Conservation (phyloP, 2,888 invertebrate species). For the Tuberolachnus salignus region DNA sequence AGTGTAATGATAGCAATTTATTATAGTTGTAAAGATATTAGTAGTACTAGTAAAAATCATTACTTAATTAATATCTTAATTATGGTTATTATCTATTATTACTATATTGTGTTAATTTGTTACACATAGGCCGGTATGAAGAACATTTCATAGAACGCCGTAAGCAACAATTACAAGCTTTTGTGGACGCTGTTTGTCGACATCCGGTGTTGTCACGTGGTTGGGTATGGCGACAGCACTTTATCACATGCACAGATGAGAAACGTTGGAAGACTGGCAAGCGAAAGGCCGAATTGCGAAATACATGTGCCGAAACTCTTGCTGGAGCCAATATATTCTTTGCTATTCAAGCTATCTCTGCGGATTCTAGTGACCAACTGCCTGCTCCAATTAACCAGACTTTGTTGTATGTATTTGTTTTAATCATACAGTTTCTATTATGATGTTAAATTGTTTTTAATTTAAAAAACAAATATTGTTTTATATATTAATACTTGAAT, state of each 20-base stretch:
- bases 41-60: no score
- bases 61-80: no score
- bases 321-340: constrained; percentile 90
- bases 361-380: constrained; percentile 8
- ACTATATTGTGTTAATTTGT: background rate
- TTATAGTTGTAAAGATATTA: no score
- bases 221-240: constrained; percentile 91
- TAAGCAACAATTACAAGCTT: constrained; percentile 90
- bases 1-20: constrained; percentile 52
- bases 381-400: constrained; percentile 11
- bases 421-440: background rate
- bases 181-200: constrained; percentile 94
- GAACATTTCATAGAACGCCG: constrained; percentile 96
- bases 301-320: constrained; percentile 75
- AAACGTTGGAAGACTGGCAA: constrained; percentile 98
- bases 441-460: background rate
- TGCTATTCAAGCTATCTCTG: constrained; percentile 72
- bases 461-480: no score
- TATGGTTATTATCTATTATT: background rate
- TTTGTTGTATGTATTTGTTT: constrained; percentile 33
- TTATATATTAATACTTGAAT: no score
- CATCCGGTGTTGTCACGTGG: constrained; percentile 92
- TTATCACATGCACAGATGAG: constrained; percentile 95
- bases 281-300: constrained; percentile 77
- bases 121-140: constrained; percentile 81